A percentile compares a stretch with the other conserved stretches of the same genome.
Evolutionary conservation across 1,140 invertebrate genomes (phyloP).

Genomic region (Tachypleus tridentatus): DNA sequence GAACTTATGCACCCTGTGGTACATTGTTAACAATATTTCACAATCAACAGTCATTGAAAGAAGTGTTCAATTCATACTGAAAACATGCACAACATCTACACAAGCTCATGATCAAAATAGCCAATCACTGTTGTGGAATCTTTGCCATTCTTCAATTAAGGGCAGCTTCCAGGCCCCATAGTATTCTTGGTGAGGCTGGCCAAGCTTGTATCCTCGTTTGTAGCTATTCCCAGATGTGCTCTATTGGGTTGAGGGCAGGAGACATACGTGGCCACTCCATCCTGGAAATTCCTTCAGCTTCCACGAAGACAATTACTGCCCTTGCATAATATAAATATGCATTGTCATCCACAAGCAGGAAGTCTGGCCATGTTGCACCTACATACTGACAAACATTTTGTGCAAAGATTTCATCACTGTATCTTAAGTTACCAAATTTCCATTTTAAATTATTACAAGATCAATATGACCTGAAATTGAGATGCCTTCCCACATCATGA

Average conservation of each 20-base stretch:
- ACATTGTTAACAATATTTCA: no score
- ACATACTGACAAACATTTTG: slow-evolving; percentile 3
- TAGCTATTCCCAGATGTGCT: slow-evolving; percentile 6
- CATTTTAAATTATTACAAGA: slow-evolving; percentile 2
- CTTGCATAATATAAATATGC: not conserved
- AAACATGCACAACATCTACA: no score
- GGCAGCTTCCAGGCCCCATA: slow-evolving; percentile 4
- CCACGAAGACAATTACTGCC: not conserved
- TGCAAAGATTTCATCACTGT: slow-evolving; percentile 8
- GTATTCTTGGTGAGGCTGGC: not conserved
- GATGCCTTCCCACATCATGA: slow-evolving; percentile 1
- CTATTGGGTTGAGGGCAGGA: slow-evolving; percentile 2
- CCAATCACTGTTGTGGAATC: no score
- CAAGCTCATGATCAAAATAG: no score
- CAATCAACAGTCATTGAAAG: no score
- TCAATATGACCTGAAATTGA: not conserved
- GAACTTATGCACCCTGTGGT: no score
- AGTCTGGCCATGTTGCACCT: slow-evolving; percentile 3
- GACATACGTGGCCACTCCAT: slow-evolving; percentile 30
- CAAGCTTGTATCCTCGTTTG: not conserved
- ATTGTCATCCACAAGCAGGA: slow-evolving; percentile 4
- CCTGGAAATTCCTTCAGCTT: slow-evolving; percentile 2
- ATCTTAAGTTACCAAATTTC: slow-evolving; percentile 1
- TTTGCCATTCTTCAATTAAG: not conserved
- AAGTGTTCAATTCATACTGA: no score